phyloP scores from a whole-genome alignment of 2,797 vertebrate genomes.

The Thripadectes ignobilis region DNA sequence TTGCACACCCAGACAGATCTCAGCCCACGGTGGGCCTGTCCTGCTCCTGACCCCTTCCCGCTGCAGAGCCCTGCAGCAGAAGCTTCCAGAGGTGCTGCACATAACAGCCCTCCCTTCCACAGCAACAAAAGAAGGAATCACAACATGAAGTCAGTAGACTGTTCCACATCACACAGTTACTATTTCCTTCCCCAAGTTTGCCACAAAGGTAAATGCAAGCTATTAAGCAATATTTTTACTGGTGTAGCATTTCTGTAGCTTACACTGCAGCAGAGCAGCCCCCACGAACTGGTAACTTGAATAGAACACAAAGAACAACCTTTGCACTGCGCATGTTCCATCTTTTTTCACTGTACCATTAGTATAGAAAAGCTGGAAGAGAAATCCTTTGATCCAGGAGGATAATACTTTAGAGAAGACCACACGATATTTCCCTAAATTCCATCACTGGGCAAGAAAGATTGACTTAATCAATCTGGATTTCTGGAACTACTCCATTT shows the following conservation, averaged over 20 bases:
- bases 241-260: background rate
- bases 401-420: conserved; percentile 20
- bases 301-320: background rate
- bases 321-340: background rate
- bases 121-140: background rate
- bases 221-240: background rate
- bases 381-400: conserved; percentile 42
- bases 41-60: background rate
- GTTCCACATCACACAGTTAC: background rate
- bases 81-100: background rate
- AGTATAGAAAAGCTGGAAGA: conserved; percentile 2
- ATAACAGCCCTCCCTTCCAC: background rate
- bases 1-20: background rate
- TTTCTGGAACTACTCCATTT: conserved; percentile 38
- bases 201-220: background rate
- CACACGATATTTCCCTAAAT: conserved; percentile 2
- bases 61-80: background rate
- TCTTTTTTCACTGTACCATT: background rate
- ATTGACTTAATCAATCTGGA: conserved; percentile 41
- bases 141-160: background rate
- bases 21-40: background rate
- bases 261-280: background rate
- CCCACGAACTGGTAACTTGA: background rate
- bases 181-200: background rate
- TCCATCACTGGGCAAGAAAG: conserved; percentile 13